Evolutionary conservation across 2,797 vertebrate species (phyloP), one percentile per base, ranked within the genome.

Genomic region (Oreonectes daqikongensis): DNA sequence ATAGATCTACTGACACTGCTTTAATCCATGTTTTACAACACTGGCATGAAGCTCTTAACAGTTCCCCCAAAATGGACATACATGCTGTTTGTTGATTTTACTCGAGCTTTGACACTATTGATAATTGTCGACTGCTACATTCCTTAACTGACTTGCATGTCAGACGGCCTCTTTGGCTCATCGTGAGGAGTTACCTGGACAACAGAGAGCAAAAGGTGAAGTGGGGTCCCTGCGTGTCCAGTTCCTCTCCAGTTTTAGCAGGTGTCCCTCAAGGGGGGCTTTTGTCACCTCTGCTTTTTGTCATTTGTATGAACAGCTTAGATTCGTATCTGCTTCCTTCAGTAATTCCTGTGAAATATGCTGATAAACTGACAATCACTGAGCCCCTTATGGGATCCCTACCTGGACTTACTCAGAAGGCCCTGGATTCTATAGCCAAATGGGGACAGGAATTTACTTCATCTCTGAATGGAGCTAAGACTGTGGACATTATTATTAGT

Each of bases 181-280:
- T 55, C 14, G 20, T 59, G n/a, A 24, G 35, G 22, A 35, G 17
- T 17, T 42, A 17, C 11, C 4, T n/a, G 69, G 38, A 12, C 42
- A 40, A 70, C 50, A 24, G 50, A 53, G 18, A 57, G 69, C 32
- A 70, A 4, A 70, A 10, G 32, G 68, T 57, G 32, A 22, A 38
- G 30, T 57, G 69, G 32, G 6, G 32, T 6, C 22, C 28, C 12
- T 38, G 30, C 55, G 18, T 44, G 22, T 32, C 30, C 30, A 32
- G 7, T 32, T 32, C 30, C 2, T 32, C 7, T 32, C 30, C 30
- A n/a, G n/a, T n/a, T n/a, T n/a, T n/a, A n/a, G n/a, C 30, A 32
- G 30, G 30, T 32, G 30, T 32, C 7, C 30, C 30, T 7, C 28
- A 30, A 5, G 30, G 30, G 6, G 30, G 30, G 7, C 30, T 7